Conservation (phyloP, 37 sponge, comb jelly and placozoan genomes). For the Ephydatia muelleri region DNA sequence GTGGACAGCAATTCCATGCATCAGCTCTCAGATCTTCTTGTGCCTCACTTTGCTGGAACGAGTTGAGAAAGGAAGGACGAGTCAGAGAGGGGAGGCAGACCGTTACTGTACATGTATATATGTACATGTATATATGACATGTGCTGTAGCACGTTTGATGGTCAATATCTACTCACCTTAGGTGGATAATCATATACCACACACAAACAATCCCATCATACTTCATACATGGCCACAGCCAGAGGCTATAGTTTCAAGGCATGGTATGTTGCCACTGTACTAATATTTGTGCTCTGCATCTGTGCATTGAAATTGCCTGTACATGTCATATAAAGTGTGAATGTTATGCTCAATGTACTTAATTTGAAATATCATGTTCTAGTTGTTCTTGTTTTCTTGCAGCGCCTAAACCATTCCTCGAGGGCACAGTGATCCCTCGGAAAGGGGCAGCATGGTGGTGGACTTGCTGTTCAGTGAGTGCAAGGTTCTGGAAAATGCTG, state of each 20-base stretch:
- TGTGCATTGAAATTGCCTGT: too few relatives aligned
- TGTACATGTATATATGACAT: too few relatives aligned
- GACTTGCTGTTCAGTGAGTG: neutral
- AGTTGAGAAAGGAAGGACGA: too few relatives aligned
- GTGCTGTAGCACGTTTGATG: neutral
- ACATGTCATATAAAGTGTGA: too few relatives aligned
- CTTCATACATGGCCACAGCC: conserved; percentile 69
- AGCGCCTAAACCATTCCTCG: conserved; percentile 82
- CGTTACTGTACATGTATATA: too few relatives aligned
- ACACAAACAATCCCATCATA: conserved; percentile 58
- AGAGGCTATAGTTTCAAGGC: conserved; percentile 46
- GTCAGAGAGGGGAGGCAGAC: too few relatives aligned
- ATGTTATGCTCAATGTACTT: too few relatives aligned
- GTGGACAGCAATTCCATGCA: too few relatives aligned
- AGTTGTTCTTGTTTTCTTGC: neutral
- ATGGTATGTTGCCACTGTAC: conserved; percentile 19
- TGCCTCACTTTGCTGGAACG: too few relatives aligned
- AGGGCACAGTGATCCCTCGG: conserved; percentile 35
- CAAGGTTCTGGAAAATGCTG: too few relatives aligned
- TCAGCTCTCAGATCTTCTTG: too few relatives aligned
- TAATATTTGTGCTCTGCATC: neutral
- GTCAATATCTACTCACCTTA: neutral
- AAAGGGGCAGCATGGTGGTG: neutral
- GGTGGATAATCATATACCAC: conserved; percentile 85
- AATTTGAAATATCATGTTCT: neutral